Conservation (phyloP, 2,888 invertebrate genomes). For the Hetaerina titia region DNA sequence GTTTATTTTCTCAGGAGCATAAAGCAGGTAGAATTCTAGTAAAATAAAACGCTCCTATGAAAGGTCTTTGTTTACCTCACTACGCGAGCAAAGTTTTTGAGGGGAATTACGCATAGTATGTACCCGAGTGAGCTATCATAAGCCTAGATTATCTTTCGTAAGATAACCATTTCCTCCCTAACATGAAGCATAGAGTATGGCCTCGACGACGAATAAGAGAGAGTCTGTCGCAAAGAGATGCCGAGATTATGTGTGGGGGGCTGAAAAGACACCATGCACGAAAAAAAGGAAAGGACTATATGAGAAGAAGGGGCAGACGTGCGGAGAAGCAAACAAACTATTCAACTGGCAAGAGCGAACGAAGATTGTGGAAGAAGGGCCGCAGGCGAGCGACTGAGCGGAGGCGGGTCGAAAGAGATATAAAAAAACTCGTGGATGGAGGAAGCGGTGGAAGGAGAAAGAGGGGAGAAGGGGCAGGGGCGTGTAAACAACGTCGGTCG, state of each 20-base stretch:
- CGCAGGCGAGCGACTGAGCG: background rate
- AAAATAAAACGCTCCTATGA: background rate
- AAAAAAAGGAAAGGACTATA: background rate
- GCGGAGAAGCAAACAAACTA: background rate
- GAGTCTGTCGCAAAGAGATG: background rate
- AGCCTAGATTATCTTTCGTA: background rate
- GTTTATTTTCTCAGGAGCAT: background rate
- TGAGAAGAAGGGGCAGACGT: background rate
- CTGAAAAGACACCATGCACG: constrained; percentile 38
- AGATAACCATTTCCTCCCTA: constrained; percentile 27
- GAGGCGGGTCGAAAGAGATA: background rate
- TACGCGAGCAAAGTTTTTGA: background rate
- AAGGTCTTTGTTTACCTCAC: background rate
- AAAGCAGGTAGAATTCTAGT: too few species aligned
- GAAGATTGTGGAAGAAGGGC: background rate
- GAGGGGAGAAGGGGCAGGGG: background rate
- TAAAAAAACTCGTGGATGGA: background rate
- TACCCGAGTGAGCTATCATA: background rate
- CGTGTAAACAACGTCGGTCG: constrained; percentile 42
- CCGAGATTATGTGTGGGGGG: background rate
- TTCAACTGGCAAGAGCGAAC: background rate
- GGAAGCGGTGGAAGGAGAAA: background rate
- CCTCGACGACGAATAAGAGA: background rate
- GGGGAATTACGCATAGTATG: background rate
- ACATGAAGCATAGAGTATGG: background rate